phyloP scores from a whole-genome alignment of 2,888 invertebrate species.

The Petrophora chlorosata region DNA sequence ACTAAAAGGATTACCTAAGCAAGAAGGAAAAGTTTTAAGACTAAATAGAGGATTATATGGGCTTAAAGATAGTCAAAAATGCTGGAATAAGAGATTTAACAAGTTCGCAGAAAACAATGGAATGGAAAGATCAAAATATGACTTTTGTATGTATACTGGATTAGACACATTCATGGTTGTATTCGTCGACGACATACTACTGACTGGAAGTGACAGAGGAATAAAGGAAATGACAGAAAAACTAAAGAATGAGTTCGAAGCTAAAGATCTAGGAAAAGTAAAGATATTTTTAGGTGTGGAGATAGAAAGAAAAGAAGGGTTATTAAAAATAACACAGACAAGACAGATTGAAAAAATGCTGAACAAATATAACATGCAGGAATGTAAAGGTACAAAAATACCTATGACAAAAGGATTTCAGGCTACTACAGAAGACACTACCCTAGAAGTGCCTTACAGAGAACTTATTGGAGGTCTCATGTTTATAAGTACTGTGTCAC shows the following conservation, averaged over 20 bases:
- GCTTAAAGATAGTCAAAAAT: constrained; percentile 27
- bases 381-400: no score
- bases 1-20: constrained; percentile 21
- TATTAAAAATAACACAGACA: constrained; percentile 4
- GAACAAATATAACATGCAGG: constrained; percentile 14
- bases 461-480: background rate
- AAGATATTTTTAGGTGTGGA: constrained; percentile 19
- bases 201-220: constrained; percentile 6
- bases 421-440: no score
- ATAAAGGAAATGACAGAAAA: constrained; percentile 1
- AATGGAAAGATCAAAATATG: constrained; percentile 13
- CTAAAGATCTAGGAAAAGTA: constrained; percentile 14
- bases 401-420: no score
- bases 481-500: background rate
- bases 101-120: constrained; percentile 16
- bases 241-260: constrained; percentile 20
- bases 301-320: constrained; percentile 5
- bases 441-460: background rate
- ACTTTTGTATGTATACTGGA: constrained; percentile 26
- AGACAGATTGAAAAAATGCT: constrained; percentile 13
- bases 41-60: constrained; percentile 33
- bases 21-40: constrained; percentile 1
- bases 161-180: constrained; percentile 2
- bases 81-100: constrained; percentile 29
- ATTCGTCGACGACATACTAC: background rate